Evolutionary conservation across 2,888 invertebrate genomes (phyloP).

Genomic region (Itoplectis maculator): DNA sequence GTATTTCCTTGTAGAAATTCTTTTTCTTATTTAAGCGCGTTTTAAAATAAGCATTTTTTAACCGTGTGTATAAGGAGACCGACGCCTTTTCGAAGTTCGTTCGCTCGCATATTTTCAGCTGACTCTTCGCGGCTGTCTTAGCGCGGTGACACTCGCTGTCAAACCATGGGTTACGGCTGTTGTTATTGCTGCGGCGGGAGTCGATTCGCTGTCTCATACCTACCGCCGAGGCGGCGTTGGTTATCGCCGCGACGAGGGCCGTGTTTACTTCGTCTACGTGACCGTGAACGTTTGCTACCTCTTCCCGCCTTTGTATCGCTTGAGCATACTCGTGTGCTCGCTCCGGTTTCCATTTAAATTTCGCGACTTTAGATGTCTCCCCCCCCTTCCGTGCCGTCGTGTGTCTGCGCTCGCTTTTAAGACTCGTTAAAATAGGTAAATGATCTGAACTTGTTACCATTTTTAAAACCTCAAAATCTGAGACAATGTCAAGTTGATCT

Average conservation of each 20-base stretch:
- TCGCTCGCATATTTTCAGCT: neutral
- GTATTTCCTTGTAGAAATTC: neutral
- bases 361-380: no score
- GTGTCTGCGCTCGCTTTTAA: no score
- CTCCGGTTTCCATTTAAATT: no score
- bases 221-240: neutral
- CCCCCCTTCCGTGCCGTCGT: no score
- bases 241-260: constrained; percentile 6
- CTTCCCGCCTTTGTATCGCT: no score
- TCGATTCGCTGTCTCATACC: constrained; percentile 4
- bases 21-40: neutral
- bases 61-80: constrained; percentile 1
- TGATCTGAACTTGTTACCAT: neutral
- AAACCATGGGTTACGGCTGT: neutral
- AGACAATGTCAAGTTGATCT: neutral
- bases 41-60: neutral
- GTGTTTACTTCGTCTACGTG: neutral
- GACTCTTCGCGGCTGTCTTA: neutral
- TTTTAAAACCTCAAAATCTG: neutral
- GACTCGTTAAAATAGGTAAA: neutral
- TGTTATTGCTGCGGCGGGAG: neutral
- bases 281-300: neutral
- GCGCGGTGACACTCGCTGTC: constrained; percentile 3
- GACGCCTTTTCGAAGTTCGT: neutral
- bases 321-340: no score